Conservation (phyloP, 2,888 invertebrate species). For the Habroteleia sp. region DNA sequence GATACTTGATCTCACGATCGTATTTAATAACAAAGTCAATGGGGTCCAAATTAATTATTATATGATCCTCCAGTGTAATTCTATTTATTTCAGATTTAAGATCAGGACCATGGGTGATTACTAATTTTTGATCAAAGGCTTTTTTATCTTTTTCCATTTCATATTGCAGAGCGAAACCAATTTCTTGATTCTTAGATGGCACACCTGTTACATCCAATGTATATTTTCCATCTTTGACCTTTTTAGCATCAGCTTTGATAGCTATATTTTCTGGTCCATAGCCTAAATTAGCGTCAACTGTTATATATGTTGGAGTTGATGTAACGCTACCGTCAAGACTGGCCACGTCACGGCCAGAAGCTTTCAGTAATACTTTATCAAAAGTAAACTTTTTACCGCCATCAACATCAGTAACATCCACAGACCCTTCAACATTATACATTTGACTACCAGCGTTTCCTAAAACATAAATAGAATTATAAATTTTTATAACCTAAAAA, state of each 20-base stretch:
- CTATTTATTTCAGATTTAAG: conserved; percentile 83
- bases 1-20: conserved; percentile 81
- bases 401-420: conserved; percentile 79
- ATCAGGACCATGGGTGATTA: conserved; percentile 85
- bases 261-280: conserved; percentile 81
- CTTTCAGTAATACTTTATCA: conserved; percentile 83
- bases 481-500: no score
- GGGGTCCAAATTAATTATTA: conserved; percentile 64
- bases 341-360: conserved; percentile 79
- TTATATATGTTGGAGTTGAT: conserved; percentile 78
- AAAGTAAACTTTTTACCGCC: conserved; percentile 83
- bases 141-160: conserved; percentile 81
- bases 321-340: conserved; percentile 83
- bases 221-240: conserved; percentile 79
- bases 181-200: conserved; percentile 84
- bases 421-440: conserved; percentile 83
- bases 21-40: conserved; percentile 82
- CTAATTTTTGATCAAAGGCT: conserved; percentile 81
- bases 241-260: conserved; percentile 82
- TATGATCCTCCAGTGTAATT: conserved; percentile 79
- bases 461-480: conserved; percentile 11
- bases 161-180: conserved; percentile 85
- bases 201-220: conserved; percentile 82
- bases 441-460: conserved; percentile 70
- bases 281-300: conserved; percentile 82